Percentiles rank a stretch among this genome's conserved stretches.
phyloP scores from a whole-genome alignment of 2,113 vertebrate genomes.

The Prochilodus magdalenae region DNA sequence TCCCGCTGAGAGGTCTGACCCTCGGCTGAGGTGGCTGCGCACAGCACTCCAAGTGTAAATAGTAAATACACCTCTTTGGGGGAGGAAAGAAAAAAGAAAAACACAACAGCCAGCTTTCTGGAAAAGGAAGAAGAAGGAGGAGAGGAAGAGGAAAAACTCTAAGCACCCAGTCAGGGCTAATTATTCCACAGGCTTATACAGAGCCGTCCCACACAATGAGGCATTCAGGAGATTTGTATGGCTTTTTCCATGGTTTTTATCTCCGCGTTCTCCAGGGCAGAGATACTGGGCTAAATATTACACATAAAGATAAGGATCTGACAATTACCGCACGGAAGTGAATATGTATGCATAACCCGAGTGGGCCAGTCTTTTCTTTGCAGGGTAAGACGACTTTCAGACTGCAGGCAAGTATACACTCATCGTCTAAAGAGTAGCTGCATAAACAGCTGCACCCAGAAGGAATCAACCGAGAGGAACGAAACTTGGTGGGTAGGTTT shows the following conservation, averaged over 20 bases:
- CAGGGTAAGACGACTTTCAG: not conserved
- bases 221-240: constrained; percentile 25
- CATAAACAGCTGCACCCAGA: no score
- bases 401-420: no score
- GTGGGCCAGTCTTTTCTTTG: not conserved
- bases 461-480: no score
- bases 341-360: constrained; percentile 22
- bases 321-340: constrained; percentile 41
- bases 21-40: constrained; percentile 48
- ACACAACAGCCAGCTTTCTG: constrained; percentile 26
- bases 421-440: no score
- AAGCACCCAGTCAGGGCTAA: constrained; percentile 12
- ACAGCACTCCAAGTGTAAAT: constrained; percentile 49
- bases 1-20: constrained; percentile 53
- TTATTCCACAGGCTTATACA: constrained; percentile 30
- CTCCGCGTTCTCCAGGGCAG: constrained; percentile 23
- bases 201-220: constrained; percentile 40
- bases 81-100: not conserved
- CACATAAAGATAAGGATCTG: constrained; percentile 37
- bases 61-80: constrained; percentile 50
- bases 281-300: constrained; percentile 21
- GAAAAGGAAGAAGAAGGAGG: constrained; percentile 59
- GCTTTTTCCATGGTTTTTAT: constrained; percentile 30
- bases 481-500: no score
- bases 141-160: not conserved